Evolutionary conservation across 1,140 invertebrate species (phyloP).

Genomic region (Halyomorpha halys): DNA sequence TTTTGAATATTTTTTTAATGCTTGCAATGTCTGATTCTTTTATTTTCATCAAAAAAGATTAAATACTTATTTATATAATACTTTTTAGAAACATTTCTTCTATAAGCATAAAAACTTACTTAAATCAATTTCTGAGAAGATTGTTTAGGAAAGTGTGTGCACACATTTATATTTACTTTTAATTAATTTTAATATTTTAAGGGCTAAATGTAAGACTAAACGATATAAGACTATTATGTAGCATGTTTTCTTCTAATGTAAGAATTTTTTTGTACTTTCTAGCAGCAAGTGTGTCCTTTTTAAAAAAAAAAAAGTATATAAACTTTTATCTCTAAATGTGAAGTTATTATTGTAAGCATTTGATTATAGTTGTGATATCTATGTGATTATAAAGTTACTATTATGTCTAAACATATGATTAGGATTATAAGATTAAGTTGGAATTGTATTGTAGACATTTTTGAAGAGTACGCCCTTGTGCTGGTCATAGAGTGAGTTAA

Average conservation of each 20-base stretch:
- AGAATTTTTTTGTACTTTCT: conserved; percentile 6
- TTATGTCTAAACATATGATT: conserved; percentile 4
- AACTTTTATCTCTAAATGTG: background rate
- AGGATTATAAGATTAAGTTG: background rate
- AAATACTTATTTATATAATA: no score
- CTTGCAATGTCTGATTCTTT: no score
- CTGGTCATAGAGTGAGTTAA: conserved; percentile 6
- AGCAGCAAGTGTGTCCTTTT: conserved; percentile 6
- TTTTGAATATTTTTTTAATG: no score
- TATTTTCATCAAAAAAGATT: no score
- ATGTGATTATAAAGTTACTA: conserved; percentile 23
- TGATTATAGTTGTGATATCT: conserved; percentile 22
- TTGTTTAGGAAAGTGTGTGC: no score
- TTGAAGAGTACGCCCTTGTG: background rate
- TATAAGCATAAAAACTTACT: no score
- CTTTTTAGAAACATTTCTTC: no score
- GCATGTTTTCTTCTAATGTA: conserved; percentile 2
- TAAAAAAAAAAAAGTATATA: background rate
- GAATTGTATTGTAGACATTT: background rate
- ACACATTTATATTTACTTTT: background rate
- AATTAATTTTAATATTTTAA: conserved; percentile 2
- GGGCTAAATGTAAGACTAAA: conserved; percentile 2
- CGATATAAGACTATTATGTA: background rate
- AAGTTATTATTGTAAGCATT: conserved; percentile 16
- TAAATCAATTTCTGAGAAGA: no score